These are phyloP conservation scores for Dysidea cf. avara DNA, from an alignment of 37 sponge, comb jelly and placozoan genomes.

Conservation along the genomic window DNA sequence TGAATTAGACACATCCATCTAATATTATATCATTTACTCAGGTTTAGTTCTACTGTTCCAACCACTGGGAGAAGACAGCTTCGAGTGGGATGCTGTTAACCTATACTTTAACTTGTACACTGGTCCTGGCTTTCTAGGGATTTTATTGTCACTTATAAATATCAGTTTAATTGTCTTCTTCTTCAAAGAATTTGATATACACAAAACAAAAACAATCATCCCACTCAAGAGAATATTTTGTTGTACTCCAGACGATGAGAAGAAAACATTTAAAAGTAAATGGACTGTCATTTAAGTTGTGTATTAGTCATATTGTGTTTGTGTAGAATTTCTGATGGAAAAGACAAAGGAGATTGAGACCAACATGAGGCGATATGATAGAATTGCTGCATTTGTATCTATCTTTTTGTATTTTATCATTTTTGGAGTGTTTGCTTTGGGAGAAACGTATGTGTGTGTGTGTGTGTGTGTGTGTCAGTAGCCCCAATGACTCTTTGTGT, in stretches of 20 bases:
- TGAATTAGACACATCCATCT: background rate
- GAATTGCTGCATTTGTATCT: constrained; percentile 28
- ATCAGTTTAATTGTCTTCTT: constrained; percentile 50
- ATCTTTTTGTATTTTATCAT: constrained; percentile 74
- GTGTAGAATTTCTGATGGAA: no score
- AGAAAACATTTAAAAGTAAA: no score
- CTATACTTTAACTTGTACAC: constrained; percentile 58
- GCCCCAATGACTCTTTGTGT: background rate
- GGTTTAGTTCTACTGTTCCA: constrained; percentile 75
- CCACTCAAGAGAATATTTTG: no score
- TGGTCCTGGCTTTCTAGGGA: constrained; percentile 78
- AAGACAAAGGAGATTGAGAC: no score
- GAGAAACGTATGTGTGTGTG: constrained; percentile 66
- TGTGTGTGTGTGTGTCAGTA: background rate
- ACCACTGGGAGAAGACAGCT: constrained; percentile 53
- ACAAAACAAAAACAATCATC: background rate
- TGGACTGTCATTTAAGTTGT: no score
- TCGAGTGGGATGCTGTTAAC: constrained; percentile 34
- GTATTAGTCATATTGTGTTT: no score
- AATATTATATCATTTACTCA: constrained; percentile 1
- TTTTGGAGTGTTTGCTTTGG: constrained; percentile 67
- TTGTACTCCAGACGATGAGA: no score
- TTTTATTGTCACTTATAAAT: constrained; percentile 67
- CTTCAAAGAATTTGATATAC: constrained; percentile 57
- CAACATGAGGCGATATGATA: constrained; percentile 18